Conservation (phyloP, 2,888 invertebrate genomes). For the Doris montereyensis region DNA sequence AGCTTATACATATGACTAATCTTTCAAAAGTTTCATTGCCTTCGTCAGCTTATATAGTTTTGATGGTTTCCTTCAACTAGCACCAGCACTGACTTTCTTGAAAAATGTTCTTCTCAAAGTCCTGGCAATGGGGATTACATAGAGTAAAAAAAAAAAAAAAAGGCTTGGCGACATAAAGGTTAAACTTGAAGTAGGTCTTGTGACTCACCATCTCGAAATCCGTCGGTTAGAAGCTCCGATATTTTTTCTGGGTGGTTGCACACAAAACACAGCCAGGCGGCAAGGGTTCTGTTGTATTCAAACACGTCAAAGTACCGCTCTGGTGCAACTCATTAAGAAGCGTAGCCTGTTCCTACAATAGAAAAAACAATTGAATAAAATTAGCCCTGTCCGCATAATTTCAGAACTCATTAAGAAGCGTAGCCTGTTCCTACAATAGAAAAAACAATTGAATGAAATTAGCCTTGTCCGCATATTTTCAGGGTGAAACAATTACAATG, state of each 20-base stretch:
- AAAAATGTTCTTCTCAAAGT: too few species aligned
- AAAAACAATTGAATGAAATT: too few species aligned
- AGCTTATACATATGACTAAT: too few species aligned
- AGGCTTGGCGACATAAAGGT: constrained; percentile 3
- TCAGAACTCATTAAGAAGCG: constrained; percentile 88
- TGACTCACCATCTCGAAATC: constrained; percentile 88
- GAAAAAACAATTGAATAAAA: constrained; percentile 16
- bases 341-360: constrained; percentile 80
- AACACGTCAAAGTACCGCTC: constrained; percentile 93
- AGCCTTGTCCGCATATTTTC: too few species aligned
- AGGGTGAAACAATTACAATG: too few species aligned
- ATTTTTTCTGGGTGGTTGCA: constrained; percentile 94
- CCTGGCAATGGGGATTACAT: too few species aligned
- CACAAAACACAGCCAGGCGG: constrained; percentile 91
- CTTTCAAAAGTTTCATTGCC: too few species aligned
- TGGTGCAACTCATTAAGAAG: constrained; percentile 88
- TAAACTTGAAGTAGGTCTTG: constrained; percentile 77
- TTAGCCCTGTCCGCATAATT: too few species aligned
- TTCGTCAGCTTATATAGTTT: too few species aligned
- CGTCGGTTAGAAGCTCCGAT: constrained; percentile 85
- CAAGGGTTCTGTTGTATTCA: constrained; percentile 80
- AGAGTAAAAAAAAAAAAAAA: not conserved
- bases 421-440: constrained; percentile 79
- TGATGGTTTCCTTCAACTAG: too few species aligned
- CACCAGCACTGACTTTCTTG: too few species aligned